Conservation (phyloP, 2,113 vertebrate species). For the Xenopus borealis region DNA sequence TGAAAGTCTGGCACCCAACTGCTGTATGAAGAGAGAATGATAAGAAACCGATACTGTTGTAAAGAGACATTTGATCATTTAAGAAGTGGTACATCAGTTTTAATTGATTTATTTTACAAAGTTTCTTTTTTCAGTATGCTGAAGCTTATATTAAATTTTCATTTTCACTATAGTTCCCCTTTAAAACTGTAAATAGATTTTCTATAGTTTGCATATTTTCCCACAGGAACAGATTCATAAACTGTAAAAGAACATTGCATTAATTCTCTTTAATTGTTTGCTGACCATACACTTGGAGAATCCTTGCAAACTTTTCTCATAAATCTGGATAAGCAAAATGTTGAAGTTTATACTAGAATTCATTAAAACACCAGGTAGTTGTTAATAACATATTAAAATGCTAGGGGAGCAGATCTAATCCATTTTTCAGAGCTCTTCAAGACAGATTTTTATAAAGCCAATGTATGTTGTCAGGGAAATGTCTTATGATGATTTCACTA, state of each 20-base stretch:
- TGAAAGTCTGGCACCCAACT: no score
- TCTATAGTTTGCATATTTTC: background rate
- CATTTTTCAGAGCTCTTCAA: conserved; percentile 30
- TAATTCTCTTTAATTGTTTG: background rate
- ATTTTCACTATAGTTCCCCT: no score
- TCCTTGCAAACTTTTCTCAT: conserved; percentile 6
- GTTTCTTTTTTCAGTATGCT: no score
- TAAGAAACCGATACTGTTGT: no score
- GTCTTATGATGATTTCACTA: conserved; percentile 26
- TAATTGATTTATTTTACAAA: no score
- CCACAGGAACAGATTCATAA: background rate
- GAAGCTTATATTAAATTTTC: no score
- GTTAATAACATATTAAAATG: conserved; percentile 40
- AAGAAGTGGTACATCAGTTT: no score
- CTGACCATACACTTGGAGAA: background rate
- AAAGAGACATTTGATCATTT: no score
- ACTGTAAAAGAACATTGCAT: background rate
- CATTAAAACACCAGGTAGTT: background rate
- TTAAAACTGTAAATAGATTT: no score
- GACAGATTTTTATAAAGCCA: conserved; percentile 21
- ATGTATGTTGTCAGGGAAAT: conserved; percentile 29
- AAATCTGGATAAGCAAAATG: conserved; percentile 14
- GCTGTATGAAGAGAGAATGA: no score
- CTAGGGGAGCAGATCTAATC: conserved; percentile 21
- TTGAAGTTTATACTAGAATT: conserved; percentile 23